Evolutionary conservation across 2,888 invertebrate genomes (phyloP).

Genomic region (Heliconius sara): DNA sequence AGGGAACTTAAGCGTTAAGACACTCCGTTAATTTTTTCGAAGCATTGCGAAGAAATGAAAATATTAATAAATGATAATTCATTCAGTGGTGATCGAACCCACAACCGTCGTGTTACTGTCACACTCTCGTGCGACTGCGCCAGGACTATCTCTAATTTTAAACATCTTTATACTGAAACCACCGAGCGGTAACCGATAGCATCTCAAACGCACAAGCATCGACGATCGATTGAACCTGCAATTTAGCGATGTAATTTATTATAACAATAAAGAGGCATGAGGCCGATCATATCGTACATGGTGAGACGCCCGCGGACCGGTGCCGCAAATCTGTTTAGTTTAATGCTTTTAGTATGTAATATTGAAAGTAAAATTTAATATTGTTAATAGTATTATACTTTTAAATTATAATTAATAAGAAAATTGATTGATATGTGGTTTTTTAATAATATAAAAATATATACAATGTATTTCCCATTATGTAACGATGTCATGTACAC

Average conservation of each 20-base stretch:
- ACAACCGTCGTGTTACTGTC: too few relatives aligned
- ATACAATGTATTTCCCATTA: too few relatives aligned
- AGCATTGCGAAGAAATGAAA: too few relatives aligned
- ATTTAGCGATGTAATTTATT: conserved; percentile 38
- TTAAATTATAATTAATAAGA: background rate
- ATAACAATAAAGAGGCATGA: conserved; percentile 33
- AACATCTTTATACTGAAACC: background rate
- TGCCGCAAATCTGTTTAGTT: conserved; percentile 14
- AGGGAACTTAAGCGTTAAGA: too few relatives aligned
- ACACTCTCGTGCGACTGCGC: too few relatives aligned
- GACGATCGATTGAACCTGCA: conserved; percentile 28
- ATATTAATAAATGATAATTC: too few relatives aligned
- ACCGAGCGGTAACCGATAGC: conserved; percentile 19
- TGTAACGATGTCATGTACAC: too few relatives aligned
- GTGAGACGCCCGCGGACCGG: conserved; percentile 37
- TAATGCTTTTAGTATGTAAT: background rate
- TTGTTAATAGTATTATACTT: background rate
- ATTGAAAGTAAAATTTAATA: background rate
- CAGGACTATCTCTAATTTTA: background rate
- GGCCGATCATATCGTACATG: conserved; percentile 22
- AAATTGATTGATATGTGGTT: too few relatives aligned
- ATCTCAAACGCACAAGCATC: conserved; percentile 28
- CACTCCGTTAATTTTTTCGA: too few relatives aligned
- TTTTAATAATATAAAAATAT: too few relatives aligned
- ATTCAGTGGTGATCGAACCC: too few relatives aligned